Conservation (phyloP, 2,113 vertebrate genomes). For the Takifugu bimaculatus region DNA sequence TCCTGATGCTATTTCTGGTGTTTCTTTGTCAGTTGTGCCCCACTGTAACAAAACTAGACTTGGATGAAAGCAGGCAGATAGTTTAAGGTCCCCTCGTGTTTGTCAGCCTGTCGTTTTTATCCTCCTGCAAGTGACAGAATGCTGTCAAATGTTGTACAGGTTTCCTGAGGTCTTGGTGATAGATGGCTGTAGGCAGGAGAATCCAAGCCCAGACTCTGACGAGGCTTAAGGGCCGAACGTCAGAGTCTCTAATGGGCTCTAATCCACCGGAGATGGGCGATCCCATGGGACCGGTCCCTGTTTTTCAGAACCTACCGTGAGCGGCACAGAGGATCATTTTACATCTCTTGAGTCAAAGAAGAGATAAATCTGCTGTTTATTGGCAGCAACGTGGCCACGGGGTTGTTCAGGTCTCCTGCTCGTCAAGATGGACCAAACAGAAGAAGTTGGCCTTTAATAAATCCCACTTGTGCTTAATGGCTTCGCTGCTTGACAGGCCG, state of each 20-base stretch:
- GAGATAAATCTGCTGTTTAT: not conserved
- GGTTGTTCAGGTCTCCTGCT: no score
- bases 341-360: not conserved
- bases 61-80: no score
- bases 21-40: not conserved
- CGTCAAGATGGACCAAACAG: no score
- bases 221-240: slow-evolving; percentile 11
- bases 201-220: slow-evolving; percentile 1
- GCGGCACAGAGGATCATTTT: not conserved
- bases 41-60: no score
- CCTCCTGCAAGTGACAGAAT: no score
- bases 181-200: not conserved
- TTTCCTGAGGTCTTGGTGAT: no score
- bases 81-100: no score
- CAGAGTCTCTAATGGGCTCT: slow-evolving; percentile 13
- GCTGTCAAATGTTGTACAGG: no score
- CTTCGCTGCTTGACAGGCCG: not conserved
- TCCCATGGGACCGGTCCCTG: slow-evolving; percentile 15
- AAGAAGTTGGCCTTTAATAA: no score
- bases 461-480: not conserved
- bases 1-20: not conserved
- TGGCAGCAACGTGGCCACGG: not conserved
- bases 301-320: slow-evolving; percentile 21
- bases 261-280: slow-evolving; percentile 20
- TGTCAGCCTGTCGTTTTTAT: no score